phyloP scores from a whole-genome alignment of 2,797 vertebrate species.

The Smutsia temminckii region DNA sequence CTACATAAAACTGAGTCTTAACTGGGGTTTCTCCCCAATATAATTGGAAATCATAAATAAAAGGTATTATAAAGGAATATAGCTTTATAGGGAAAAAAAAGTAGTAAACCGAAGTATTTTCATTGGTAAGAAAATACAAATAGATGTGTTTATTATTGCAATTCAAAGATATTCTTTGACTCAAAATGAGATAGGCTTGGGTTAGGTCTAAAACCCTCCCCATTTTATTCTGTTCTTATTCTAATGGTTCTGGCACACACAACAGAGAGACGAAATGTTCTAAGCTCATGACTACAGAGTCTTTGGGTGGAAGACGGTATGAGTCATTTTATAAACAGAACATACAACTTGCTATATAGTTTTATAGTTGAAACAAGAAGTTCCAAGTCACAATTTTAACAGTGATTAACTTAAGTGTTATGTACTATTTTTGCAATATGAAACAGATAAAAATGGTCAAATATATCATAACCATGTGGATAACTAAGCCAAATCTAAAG shows the following conservation, averaged over 20 bases:
- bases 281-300: background rate
- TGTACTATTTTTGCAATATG: background rate
- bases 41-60: background rate
- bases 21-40: background rate
- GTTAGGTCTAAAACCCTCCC: background rate
- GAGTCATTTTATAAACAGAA: background rate
- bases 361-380: constrained; percentile 10
- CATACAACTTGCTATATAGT: background rate
- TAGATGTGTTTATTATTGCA: background rate
- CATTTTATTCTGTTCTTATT: background rate
- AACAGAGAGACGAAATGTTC: background rate
- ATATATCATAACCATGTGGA: background rate
- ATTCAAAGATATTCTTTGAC: background rate
- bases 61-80: background rate
- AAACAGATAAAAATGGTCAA: background rate
- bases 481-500: constrained; percentile 37
- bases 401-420: background rate
- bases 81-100: background rate
- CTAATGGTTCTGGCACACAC: background rate
- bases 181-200: background rate
- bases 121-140: background rate
- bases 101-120: background rate
- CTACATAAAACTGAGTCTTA: background rate
- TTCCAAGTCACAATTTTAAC: constrained; percentile 26
- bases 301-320: background rate